These are phyloP conservation scores for Poeciliopsis prolifica DNA, from an alignment of 2,113 vertebrate species.

Conservation along the genomic window DNA sequence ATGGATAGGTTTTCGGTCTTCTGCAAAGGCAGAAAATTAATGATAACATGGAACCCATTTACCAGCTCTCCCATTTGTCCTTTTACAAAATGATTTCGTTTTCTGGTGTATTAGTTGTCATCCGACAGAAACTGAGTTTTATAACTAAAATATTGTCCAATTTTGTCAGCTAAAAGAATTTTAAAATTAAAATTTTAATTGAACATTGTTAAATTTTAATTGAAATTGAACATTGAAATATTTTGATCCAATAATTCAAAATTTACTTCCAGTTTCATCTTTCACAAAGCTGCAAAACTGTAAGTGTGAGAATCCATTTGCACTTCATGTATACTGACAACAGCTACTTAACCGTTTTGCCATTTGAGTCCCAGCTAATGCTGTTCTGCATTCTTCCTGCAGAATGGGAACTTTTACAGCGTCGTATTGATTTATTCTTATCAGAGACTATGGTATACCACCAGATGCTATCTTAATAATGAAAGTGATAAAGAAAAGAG, in stretches of 20 bases:
- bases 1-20: background rate
- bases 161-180: background rate
- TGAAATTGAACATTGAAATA: too few species aligned
- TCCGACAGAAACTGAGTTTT: background rate
- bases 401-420: slow-evolving; percentile 6
- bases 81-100: background rate
- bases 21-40: background rate
- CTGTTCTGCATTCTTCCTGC: slow-evolving; percentile 12
- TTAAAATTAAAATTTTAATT: too few species aligned
- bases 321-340: slow-evolving; percentile 49
- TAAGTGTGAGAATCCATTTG: slow-evolving; percentile 11
- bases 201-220: too few species aligned
- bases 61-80: slow-evolving; percentile 1
- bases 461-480: slow-evolving; percentile 9
- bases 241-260: slow-evolving; percentile 2
- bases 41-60: background rate
- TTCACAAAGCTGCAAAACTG: background rate
- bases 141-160: background rate
- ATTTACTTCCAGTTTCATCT: slow-evolving; percentile 28
- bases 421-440: slow-evolving; percentile 13
- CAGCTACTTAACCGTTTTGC: slow-evolving; percentile 13
- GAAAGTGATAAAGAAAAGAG: slow-evolving; percentile 3
- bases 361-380: slow-evolving; percentile 17
- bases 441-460: background rate
- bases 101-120: background rate